A percentile compares a stretch with the other conserved stretches of the same genome.
Evolutionary conservation across 2,113 vertebrate species (phyloP).

Genomic region (Oreotrochilus melanogaster): DNA sequence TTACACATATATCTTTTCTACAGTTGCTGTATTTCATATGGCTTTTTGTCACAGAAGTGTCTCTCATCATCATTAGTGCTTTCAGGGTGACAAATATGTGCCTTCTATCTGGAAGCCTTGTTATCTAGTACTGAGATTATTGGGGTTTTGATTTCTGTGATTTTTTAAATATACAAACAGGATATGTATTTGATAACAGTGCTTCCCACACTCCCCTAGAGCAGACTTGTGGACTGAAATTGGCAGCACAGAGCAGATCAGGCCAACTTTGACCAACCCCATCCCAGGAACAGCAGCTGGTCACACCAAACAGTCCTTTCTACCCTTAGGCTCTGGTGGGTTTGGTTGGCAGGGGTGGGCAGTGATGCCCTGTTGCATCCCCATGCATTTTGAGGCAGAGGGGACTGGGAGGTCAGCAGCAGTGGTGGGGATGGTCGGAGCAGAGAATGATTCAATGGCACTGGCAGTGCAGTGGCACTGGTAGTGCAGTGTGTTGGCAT

Average conservation of each 20-base stretch:
- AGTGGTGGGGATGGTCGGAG: neutral
- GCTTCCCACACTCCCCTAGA: neutral
- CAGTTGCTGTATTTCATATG: neutral
- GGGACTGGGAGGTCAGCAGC: rapidly evolving
- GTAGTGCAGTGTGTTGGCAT: neutral
- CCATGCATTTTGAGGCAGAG: neutral
- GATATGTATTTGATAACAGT: neutral
- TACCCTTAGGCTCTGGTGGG: neutral
- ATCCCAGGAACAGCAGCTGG: neutral
- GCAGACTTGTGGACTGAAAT: neutral
- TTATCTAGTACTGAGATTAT: neutral
- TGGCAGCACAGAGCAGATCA: neutral
- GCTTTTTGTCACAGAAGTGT: neutral
- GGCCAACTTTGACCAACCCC: neutral
- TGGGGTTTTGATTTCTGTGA: neutral
- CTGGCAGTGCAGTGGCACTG: neutral
- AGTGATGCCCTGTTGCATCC: neutral
- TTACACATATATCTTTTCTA: neutral
- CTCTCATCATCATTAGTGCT: neutral
- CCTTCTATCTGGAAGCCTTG: neutral
- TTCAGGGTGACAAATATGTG: neutral
- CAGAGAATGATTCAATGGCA: neutral
- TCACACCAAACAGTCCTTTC: neutral
- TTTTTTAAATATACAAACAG: rapidly evolving
- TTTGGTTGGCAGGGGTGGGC: neutral